Percentiles rank a stretch among this genome's conserved stretches.
These are phyloP conservation scores for Maccullochella peelii DNA, from an alignment of 2,113 vertebrate species.

Conservation along the genomic window DNA sequence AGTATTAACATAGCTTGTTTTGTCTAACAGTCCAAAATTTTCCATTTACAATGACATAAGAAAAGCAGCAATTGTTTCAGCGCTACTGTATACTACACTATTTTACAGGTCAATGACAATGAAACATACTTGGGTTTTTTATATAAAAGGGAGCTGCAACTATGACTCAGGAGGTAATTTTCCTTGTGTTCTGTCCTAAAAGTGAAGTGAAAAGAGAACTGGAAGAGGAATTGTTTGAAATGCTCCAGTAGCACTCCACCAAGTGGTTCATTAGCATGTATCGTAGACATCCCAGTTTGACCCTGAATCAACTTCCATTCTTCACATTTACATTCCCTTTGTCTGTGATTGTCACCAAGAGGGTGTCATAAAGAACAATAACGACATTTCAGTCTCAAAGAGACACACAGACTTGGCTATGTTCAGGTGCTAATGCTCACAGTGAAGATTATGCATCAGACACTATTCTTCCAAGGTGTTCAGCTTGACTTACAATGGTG, in stretches of 20 bases:
- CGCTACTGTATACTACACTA: neutral
- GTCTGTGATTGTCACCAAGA: neutral
- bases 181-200: neutral
- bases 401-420: neutral
- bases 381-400: neutral
- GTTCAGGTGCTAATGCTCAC: slow-evolving; percentile 34
- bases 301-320: neutral
- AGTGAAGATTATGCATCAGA: neutral
- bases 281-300: neutral
- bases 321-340: slow-evolving; percentile 12
- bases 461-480: neutral
- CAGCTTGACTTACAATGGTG: slow-evolving; percentile 7
- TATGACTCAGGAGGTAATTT: neutral
- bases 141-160: neutral
- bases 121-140: neutral
- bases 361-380: neutral
- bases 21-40: neutral
- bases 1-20: too few relatives aligned
- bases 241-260: neutral
- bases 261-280: slow-evolving; percentile 25
- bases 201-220: neutral
- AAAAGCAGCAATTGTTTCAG: neutral
- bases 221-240: neutral
- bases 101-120: neutral
- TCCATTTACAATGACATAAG: neutral